These are phyloP conservation scores for Molossus alvarezi DNA, from an alignment of 2,797 vertebrate species.

Conservation along the genomic window DNA sequence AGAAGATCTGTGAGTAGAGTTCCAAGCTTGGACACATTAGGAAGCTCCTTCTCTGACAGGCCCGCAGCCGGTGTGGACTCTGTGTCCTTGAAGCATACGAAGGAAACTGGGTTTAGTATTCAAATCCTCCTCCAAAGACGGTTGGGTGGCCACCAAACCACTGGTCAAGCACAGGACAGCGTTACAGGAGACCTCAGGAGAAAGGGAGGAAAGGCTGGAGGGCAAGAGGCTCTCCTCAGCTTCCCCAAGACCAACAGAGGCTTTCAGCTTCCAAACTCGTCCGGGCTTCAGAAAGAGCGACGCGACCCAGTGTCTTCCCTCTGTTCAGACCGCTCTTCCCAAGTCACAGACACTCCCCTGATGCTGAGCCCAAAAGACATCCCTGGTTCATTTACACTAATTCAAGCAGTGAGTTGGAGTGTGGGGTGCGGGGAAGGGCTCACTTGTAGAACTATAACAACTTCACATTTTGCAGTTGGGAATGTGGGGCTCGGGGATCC, in stretches of 20 bases:
- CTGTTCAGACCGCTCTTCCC: neutral
- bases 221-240: constrained; percentile 93
- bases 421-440: neutral
- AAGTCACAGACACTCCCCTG: neutral
- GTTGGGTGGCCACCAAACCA: constrained; percentile 94
- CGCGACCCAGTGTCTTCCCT: neutral
- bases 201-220: constrained; percentile 95
- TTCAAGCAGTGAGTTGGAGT: neutral
- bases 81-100: constrained; percentile 93
- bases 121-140: constrained; percentile 92
- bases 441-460: neutral
- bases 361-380: neutral
- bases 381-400: neutral
- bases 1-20: constrained; percentile 93
- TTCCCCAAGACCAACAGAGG: constrained; percentile 69
- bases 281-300: constrained; percentile 76
- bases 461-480: neutral
- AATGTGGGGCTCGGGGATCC: neutral
- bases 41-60: constrained; percentile 95
- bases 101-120: constrained; percentile 92
- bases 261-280: constrained; percentile 76
- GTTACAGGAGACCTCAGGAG: constrained; percentile 92
- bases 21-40: constrained; percentile 95
- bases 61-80: constrained; percentile 94
- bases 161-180: constrained; percentile 93